Evolutionary conservation across 2,888 invertebrate genomes (phyloP).

Genomic region (Pseudococcus viburni): DNA sequence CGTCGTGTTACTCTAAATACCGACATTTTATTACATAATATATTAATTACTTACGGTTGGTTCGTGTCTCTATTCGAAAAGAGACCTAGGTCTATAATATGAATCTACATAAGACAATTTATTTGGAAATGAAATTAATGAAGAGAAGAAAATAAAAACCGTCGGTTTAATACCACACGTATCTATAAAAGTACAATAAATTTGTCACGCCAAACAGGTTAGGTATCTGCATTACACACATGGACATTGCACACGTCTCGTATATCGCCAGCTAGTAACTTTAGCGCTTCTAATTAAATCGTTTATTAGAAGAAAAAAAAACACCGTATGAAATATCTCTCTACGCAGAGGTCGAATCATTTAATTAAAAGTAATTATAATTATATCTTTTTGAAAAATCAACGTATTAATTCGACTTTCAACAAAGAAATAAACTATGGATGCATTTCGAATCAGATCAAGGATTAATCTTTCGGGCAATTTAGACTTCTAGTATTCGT

Average conservation of each 20-base stretch:
- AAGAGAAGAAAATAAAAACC: background rate
- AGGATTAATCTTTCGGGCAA: slow-evolving; percentile 45
- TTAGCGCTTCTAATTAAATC: slow-evolving; percentile 43
- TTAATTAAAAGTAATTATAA: slow-evolving; percentile 52
- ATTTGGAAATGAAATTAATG: slow-evolving; percentile 15
- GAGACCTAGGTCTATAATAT: background rate
- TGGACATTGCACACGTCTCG: background rate
- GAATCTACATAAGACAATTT: slow-evolving; percentile 27
- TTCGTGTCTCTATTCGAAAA: background rate
- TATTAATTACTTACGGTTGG: background rate
- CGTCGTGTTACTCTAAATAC: slow-evolving; percentile 50
- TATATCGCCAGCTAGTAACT: background rate
- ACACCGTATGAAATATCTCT: background rate
- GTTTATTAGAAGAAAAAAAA: slow-evolving; percentile 31
- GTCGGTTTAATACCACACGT: background rate
- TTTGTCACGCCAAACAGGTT: slow-evolving; percentile 44
- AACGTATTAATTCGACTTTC: slow-evolving; percentile 26
- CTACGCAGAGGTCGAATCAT: slow-evolving; percentile 39
- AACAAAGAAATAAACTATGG: slow-evolving; percentile 34
- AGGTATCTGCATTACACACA: background rate
- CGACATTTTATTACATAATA: slow-evolving; percentile 47
- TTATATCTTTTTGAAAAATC: slow-evolving; percentile 42
- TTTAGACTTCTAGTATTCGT: background rate
- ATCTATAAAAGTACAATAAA: slow-evolving; percentile 4
- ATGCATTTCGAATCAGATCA: slow-evolving; percentile 52